Conservation (phyloP, 2,888 invertebrate species). For the Acleris literana region DNA sequence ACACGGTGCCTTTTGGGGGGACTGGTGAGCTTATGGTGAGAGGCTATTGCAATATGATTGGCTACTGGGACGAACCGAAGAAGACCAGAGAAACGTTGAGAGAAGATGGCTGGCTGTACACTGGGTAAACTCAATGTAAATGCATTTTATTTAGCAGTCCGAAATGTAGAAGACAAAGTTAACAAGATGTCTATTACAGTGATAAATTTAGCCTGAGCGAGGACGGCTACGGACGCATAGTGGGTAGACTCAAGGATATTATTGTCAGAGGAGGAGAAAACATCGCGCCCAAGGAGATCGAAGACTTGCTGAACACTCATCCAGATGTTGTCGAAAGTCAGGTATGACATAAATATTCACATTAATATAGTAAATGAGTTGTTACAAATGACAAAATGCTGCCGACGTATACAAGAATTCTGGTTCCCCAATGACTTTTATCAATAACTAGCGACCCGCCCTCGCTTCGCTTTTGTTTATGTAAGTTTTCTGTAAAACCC, state of each 20-base stretch:
- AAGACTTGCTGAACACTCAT: conserved; percentile 89
- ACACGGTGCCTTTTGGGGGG: conserved; percentile 86
- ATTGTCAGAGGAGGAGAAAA: conserved; percentile 93
- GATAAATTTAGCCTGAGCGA: conserved; percentile 87
- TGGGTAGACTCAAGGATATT: conserved; percentile 90
- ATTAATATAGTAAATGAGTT: too few relatives aligned
- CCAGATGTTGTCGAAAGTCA: conserved; percentile 89
- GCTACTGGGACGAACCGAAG: conserved; percentile 91
- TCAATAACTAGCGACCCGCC: too few relatives aligned
- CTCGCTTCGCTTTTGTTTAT: too few relatives aligned
- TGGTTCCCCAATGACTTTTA: too few relatives aligned
- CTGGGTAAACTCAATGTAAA: conserved; percentile 82
- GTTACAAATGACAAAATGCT: too few relatives aligned
- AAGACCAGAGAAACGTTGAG: conserved; percentile 88
- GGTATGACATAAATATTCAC: conserved; percentile 63
- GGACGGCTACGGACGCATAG: conserved; percentile 88
- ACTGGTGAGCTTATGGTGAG: conserved; percentile 90
- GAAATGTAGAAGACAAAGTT: neutral
- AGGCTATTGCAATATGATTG: conserved; percentile 90
- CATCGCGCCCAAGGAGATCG: conserved; percentile 92
- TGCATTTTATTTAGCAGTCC: too few relatives aligned
- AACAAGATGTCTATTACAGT: conserved; percentile 59
- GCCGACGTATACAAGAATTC: too few relatives aligned
- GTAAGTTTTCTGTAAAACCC: too few relatives aligned
- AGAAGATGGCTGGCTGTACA: conserved; percentile 89